phyloP scores from a whole-genome alignment of 2,113 vertebrate genomes.

The Tachysurus vachellii region DNA sequence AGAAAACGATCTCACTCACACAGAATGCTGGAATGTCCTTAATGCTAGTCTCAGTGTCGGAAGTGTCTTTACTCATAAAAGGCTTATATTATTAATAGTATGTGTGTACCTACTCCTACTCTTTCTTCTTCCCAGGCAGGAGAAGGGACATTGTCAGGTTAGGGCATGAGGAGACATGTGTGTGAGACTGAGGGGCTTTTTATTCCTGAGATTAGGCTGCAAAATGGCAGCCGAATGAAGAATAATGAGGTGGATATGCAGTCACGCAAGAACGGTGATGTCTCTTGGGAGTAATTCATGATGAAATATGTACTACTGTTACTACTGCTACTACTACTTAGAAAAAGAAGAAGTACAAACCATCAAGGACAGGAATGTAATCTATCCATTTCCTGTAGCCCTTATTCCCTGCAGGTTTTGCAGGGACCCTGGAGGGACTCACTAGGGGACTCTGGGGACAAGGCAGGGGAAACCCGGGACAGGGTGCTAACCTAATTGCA shows the following conservation, averaged over 20 bases:
- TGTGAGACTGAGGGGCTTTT: constrained; percentile 19
- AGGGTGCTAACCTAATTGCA: too few relatives aligned
- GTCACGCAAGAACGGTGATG: neutral
- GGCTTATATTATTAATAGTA: constrained; percentile 17
- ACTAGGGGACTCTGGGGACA: too few relatives aligned
- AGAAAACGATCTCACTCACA: neutral
- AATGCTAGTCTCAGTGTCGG: constrained; percentile 16
- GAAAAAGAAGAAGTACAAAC: neutral
- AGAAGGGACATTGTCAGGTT: neutral
- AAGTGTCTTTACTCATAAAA: neutral
- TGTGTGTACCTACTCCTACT: neutral
- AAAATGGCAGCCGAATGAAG: neutral
- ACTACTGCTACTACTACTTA: neutral
- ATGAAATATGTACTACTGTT: neutral
- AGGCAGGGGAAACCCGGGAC: too few relatives aligned
- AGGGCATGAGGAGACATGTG: constrained; percentile 25
- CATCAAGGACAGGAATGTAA: neutral
- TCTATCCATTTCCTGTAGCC: too few relatives aligned
- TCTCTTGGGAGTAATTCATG: neutral
- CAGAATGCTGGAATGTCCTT: neutral
- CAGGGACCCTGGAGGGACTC: too few relatives aligned
- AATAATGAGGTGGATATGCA: neutral
- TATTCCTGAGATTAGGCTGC: neutral
- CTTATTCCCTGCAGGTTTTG: too few relatives aligned
- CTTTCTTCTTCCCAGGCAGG: constrained; percentile 15